Conservation (phyloP, 2,888 invertebrate genomes). For the Andrena dorsata region DNA sequence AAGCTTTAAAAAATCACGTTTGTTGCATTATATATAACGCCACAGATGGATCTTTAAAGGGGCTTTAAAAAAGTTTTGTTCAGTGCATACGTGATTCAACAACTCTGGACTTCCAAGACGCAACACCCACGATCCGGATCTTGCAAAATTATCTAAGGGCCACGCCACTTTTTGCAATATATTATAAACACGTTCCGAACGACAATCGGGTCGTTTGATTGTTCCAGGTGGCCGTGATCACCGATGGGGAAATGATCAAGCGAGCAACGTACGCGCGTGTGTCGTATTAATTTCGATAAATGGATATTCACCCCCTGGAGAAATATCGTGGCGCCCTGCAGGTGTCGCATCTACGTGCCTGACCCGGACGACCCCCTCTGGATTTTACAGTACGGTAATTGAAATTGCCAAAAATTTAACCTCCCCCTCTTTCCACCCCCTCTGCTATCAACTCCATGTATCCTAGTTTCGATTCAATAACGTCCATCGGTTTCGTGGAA, state of each 20-base stretch:
- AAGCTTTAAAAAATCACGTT: too few relatives aligned
- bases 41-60: too few relatives aligned
- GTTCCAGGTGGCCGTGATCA: slow-evolving; percentile 33
- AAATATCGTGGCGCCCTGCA: slow-evolving; percentile 58
- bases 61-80: too few relatives aligned
- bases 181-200: slow-evolving; percentile 22
- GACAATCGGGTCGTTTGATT: slow-evolving; percentile 1
- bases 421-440: neutral
- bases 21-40: too few relatives aligned
- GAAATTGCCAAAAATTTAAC: slow-evolving; percentile 31
- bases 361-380: neutral
- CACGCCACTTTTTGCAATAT: neutral
- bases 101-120: too few relatives aligned
- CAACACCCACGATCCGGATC: too few relatives aligned
- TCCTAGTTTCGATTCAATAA: slow-evolving; percentile 6
- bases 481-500: slow-evolving; percentile 54
- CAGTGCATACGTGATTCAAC: too few relatives aligned
- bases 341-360: slow-evolving; percentile 2
- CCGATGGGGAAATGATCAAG: slow-evolving; percentile 36
- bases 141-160: neutral
- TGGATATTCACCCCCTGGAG: slow-evolving; percentile 56
- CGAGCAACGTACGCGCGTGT: slow-evolving; percentile 2
- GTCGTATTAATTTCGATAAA: slow-evolving; percentile 70
- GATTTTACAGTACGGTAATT: slow-evolving; percentile 13
- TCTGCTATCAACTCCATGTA: too few relatives aligned